Percentiles rank a stretch among this genome's conserved stretches.
These are phyloP conservation scores for Acanthosepion pharaonis DNA, from an alignment of 2,888 invertebrate genomes.

Conservation along the genomic window DNA sequence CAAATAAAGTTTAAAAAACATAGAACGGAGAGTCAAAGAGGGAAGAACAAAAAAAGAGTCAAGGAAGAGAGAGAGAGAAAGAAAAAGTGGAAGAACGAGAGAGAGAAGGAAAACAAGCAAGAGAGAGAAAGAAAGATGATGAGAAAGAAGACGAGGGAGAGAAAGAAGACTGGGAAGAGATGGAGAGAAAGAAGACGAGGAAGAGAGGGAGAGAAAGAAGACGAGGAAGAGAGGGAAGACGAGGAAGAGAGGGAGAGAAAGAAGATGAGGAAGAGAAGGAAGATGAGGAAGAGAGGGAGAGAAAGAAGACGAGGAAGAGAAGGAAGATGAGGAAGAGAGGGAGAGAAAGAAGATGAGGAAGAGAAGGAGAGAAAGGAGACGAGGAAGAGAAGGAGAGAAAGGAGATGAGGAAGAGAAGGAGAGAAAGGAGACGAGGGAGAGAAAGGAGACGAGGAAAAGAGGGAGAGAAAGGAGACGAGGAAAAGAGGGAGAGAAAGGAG, in stretches of 20 bases:
- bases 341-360: background rate
- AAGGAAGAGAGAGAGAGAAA: background rate
- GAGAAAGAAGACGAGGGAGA: background rate
- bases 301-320: background rate
- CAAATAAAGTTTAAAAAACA: too few species aligned
- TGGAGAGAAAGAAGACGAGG: background rate
- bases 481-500: too few species aligned
- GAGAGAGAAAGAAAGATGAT: background rate
- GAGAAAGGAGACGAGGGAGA: background rate
- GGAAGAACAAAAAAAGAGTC: background rate
- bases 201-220: too few species aligned
- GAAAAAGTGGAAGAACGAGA: too few species aligned
- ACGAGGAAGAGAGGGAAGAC: background rate
- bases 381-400: background rate
- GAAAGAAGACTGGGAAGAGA: accelerated
- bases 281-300: background rate
- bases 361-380: background rate
- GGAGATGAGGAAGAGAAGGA: background rate
- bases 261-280: too few species aligned
- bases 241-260: background rate
- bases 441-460: too few species aligned
- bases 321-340: background rate
- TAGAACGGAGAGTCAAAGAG: background rate
- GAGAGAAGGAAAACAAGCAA: too few species aligned
- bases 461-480: too few species aligned